These are phyloP conservation scores for Dasyurus viverrinus DNA, from an alignment of 2,113 vertebrate genomes.

Conservation along the genomic window DNA sequence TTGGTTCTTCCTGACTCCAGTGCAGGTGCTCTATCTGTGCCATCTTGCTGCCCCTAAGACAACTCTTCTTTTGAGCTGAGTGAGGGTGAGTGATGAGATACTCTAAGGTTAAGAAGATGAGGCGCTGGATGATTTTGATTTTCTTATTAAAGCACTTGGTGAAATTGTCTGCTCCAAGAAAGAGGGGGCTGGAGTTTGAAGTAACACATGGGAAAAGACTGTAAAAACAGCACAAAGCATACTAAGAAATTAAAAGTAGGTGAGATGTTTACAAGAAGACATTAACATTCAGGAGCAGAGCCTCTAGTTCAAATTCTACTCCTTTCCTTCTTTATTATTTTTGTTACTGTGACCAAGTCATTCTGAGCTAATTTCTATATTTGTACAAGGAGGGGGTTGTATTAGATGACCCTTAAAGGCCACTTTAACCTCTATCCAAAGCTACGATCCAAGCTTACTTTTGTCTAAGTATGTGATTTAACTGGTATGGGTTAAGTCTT, in stretches of 20 bases:
- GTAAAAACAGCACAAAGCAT: neutral
- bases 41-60: neutral
- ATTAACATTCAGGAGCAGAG: neutral
- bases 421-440: neutral
- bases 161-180: neutral
- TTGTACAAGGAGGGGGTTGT: neutral
- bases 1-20: no score
- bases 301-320: neutral
- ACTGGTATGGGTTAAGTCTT: neutral
- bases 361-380: neutral
- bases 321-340: neutral
- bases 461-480: neutral
- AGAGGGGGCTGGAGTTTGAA: neutral
- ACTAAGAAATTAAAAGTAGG: neutral
- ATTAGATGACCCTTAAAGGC: neutral
- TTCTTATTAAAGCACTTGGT: neutral
- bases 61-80: neutral
- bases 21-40: no score
- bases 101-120: neutral
- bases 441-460: neutral
- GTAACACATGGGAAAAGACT: no score
- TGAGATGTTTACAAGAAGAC: neutral
- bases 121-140: neutral
- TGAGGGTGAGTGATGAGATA: neutral
- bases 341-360: neutral